These are phyloP conservation scores for Clusia tigrina DNA, from an alignment of 2,888 invertebrate genomes.

Conservation along the genomic window DNA sequence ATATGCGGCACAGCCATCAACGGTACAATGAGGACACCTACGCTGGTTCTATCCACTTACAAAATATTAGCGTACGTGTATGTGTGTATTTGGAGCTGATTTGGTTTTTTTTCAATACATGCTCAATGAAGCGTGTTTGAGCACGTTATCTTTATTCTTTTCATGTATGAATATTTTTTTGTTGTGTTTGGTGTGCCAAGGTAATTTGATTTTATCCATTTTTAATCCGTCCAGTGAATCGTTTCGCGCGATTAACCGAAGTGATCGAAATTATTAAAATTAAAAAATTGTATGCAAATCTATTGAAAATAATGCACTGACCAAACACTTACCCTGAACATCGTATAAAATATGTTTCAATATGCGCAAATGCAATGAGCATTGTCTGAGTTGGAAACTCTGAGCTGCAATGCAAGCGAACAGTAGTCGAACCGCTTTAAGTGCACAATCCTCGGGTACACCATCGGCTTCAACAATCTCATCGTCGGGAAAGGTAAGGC, in stretches of 20 bases:
- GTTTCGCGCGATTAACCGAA: no score
- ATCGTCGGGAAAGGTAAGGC: constrained; percentile 59
- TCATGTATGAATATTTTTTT: background rate
- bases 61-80: background rate
- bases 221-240: no score
- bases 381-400: background rate
- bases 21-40: no score
- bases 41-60: no score
- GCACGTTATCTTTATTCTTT: background rate
- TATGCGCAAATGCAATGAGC: background rate
- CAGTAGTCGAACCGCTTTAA: constrained; percentile 55
- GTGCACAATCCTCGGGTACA: constrained; percentile 62
- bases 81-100: constrained; percentile 1
- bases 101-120: background rate
- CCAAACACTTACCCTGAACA: no score
- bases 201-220: no score
- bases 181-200: background rate
- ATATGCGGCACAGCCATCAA: background rate
- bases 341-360: no score
- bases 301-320: no score
- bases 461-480: constrained; percentile 60
- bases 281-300: no score
- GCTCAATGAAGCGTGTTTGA: background rate
- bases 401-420: constrained; percentile 55
- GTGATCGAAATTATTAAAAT: no score